Percentiles rank a stretch among this genome's conserved stretches.
Conservation (phyloP, 1,140 invertebrate species). For the Danaus melanippus region DNA sequence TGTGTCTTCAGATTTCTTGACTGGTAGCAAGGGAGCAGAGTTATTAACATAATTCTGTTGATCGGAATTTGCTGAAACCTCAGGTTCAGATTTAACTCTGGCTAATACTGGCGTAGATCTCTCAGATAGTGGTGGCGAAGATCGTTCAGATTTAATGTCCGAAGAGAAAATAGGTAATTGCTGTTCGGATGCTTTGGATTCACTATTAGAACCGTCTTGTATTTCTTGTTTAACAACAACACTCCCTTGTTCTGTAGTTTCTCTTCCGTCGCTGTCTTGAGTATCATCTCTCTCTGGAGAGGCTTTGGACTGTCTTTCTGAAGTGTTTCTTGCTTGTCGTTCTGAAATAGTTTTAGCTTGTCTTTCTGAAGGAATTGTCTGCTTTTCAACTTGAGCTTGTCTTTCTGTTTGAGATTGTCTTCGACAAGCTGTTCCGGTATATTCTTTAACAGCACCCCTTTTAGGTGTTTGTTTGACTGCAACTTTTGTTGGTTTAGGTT, state of each 20-base stretch:
- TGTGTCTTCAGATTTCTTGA: conserved; percentile 47
- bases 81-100: conserved; percentile 48
- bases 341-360: too few species aligned
- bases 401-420: conserved; percentile 16
- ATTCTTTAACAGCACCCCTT: conserved; percentile 33
- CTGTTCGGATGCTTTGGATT: conserved; percentile 14
- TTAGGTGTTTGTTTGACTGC: conserved; percentile 60
- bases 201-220: conserved; percentile 20
- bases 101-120: conserved; percentile 45
- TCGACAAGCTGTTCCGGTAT: conserved; percentile 7
- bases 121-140: conserved; percentile 36
- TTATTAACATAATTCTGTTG: conserved; percentile 2
- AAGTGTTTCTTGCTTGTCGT: too few species aligned
- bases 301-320: conserved; percentile 16
- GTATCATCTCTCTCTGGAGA: conserved; percentile 33
- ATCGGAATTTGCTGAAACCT: conserved; percentile 12
- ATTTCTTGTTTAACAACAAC: conserved; percentile 58
- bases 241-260: background rate
- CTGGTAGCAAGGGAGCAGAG: conserved; percentile 33
- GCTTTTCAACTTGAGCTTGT: background rate
- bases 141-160: conserved; percentile 53
- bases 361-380: too few species aligned
- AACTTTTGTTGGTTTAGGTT: conserved; percentile 32
- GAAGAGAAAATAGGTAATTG: conserved; percentile 41
- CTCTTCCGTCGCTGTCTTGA: conserved; percentile 30